Conservation (phyloP, 1,140 invertebrate genomes). For the Brachionus calyciflorus region DNA sequence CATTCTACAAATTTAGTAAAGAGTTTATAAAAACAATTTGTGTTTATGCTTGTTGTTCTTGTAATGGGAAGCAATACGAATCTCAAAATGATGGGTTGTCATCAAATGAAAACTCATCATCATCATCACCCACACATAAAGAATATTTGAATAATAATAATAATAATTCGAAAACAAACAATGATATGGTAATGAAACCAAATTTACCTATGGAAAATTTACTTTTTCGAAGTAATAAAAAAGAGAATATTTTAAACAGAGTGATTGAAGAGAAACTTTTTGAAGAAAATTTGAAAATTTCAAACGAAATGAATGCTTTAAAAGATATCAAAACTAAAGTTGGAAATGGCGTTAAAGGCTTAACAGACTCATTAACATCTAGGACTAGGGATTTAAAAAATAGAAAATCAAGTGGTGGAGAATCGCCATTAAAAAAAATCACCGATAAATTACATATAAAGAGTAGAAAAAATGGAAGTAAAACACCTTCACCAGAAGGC, state of each 20-base stretch:
- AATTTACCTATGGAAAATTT: not conserved
- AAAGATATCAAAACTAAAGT: conserved; percentile 19
- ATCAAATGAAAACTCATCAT: too few species aligned
- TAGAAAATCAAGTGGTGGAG: not conserved
- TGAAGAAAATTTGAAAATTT: not conserved
- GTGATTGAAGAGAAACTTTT: not conserved
- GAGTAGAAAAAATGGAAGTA: not conserved
- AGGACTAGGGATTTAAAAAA: not conserved
- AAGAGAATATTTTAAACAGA: not conserved
- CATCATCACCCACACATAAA: not conserved
- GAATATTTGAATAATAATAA: too few species aligned
- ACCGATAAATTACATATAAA: conserved; percentile 17
- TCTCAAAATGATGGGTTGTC: too few species aligned
- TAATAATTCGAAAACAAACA: conserved; percentile 21
- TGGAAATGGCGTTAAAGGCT: conserved; percentile 17
- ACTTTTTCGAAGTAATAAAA: not conserved
- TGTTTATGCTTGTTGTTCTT: conserved; percentile 25
- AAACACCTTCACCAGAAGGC: not conserved
- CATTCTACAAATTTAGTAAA: too few species aligned
- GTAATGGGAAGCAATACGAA: too few species aligned
- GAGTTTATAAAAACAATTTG: too few species aligned
- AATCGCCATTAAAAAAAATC: conserved; percentile 26
- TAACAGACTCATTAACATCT: not conserved
- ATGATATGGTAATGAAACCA: not conserved
- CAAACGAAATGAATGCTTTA: conserved; percentile 18